Evolutionary conservation across 2,888 invertebrate genomes (phyloP).

Genomic region (Calameuta filiformis): DNA sequence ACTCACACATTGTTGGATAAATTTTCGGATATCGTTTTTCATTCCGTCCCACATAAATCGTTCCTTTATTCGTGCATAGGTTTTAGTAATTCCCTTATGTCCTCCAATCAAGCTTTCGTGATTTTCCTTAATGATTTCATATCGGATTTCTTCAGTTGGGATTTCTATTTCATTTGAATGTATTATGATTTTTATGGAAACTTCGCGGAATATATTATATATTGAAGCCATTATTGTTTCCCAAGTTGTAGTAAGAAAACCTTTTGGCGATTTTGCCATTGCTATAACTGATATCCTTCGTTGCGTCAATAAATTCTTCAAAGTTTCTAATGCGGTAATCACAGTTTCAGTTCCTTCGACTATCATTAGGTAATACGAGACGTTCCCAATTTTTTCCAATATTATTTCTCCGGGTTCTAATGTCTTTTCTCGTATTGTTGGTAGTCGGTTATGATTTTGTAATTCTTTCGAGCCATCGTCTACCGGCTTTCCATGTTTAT

Average conservation of each 20-base stretch:
- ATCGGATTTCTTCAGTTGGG: neutral
- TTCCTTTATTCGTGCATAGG: neutral
- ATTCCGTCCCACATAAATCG: neutral
- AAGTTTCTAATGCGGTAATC: neutral
- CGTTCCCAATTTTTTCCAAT: neutral
- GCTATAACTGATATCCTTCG: neutral
- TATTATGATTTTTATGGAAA: neutral
- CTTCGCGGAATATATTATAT: neutral
- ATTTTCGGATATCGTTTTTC: slow-evolving; percentile 4
- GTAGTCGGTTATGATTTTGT: too few species aligned
- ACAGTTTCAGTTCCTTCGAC: too few species aligned
- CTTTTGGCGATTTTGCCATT: too few species aligned
- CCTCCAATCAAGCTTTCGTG: neutral
- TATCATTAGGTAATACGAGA: neutral
- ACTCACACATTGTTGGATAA: slow-evolving; percentile 7
- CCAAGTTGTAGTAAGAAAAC: too few species aligned
- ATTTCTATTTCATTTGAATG: neutral
- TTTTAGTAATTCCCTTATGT: slow-evolving; percentile 9
- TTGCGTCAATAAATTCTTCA: neutral
- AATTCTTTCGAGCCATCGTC: too few species aligned
- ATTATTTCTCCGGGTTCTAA: neutral
- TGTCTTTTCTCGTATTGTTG: too few species aligned
- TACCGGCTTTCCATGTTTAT: too few species aligned
- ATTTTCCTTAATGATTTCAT: slow-evolving; percentile 7
- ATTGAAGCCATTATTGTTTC: neutral